Evolutionary conservation across 92 coral and sea anemone genomes (phyloP), one percentile per base, ranked within the genome.

Genomic region (Bergia sp.): DNA sequence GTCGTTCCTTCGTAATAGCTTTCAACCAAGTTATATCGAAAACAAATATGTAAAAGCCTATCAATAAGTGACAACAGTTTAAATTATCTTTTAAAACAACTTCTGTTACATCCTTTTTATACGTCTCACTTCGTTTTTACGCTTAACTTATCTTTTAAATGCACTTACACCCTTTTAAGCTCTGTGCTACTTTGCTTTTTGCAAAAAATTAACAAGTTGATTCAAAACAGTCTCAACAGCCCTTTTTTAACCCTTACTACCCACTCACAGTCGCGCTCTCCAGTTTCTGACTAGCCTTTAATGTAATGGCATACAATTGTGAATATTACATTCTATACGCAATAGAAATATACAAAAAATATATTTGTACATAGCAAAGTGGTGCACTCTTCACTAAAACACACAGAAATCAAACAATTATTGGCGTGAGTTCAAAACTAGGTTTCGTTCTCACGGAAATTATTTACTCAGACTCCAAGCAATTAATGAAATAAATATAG

Each of bases 311-410:
- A 2, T 74, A 74, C 2, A 74, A 74, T 74, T 74, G 44, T 40
- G 23, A 39, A 74, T 16, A 76, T 76, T 42, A 40, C 47, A 41
- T 76, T 41, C 45, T 76, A 41, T 40, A 16, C 42, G 16, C 76
- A 37, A 72, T 72, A 72, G 76, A 39, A 76, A 76, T 76, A 74
- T 39, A 74, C 79, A 74, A 40, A 74, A 76, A 41, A 15, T 76
- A 76, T 76, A 76, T 44, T 76, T 41, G 50, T 41, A 42, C 29
- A 42, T 76, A 12, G 50, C 80, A 20, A 61, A 61, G 29, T 38
- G 10, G 80, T 41, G 80, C 43, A 39, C 4, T 41, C 5, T 76
- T 76, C 12, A 76, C 80, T 16, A 76, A 73, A 21, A 38, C 43
- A 38, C 43, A 18, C 8, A 42, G 29, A 57, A 61, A 61, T 61